Conservation (phyloP, 2,113 vertebrate genomes). For the Cryptoleucopteryx plumbea region DNA sequence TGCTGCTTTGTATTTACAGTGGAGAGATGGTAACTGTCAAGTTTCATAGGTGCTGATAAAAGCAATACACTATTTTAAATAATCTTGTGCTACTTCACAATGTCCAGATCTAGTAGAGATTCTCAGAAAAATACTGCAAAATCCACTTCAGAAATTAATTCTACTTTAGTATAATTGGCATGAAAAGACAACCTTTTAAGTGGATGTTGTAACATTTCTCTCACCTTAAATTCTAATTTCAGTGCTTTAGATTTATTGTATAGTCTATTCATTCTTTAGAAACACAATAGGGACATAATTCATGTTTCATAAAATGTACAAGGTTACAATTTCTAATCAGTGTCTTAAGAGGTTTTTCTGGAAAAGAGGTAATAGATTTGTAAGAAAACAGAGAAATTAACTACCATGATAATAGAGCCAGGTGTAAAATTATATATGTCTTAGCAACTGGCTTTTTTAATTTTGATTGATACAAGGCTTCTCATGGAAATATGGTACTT, state of each 20-base stretch:
- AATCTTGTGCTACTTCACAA: not conserved
- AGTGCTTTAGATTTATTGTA: not conserved
- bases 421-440: slow-evolving; percentile 2
- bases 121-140: not conserved
- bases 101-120: not conserved
- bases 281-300: not conserved
- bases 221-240: not conserved
- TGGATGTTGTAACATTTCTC: not conserved
- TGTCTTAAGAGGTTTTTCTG: not conserved
- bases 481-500: not conserved
- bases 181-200: not conserved
- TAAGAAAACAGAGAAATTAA: slow-evolving; percentile 12
- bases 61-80: not conserved
- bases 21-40: not conserved
- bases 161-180: not conserved
- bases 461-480: not conserved
- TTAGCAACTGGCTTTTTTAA: not conserved
- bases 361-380: not conserved
- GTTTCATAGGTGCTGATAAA: not conserved
- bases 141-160: not conserved
- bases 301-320: not conserved
- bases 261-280: not conserved
- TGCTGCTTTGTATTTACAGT: not conserved
- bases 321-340: not conserved
- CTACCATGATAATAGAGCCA: not conserved